phyloP scores from a whole-genome alignment of 2,888 invertebrate species.

The Drosophila nr. perissopoda region DNA sequence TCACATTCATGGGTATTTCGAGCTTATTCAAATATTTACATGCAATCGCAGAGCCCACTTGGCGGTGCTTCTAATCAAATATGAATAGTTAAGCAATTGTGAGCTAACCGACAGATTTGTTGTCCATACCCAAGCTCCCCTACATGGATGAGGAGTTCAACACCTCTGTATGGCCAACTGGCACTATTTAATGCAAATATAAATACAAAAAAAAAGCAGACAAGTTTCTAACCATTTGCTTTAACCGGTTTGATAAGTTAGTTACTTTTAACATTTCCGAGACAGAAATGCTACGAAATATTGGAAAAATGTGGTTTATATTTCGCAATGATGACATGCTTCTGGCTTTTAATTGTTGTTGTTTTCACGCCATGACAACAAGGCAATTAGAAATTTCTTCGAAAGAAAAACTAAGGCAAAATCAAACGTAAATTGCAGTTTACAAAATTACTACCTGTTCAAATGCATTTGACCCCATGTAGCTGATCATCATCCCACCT shows the following conservation, averaged over 20 bases:
- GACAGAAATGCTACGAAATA: slow-evolving; percentile 9
- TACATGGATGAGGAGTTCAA: slow-evolving; percentile 19
- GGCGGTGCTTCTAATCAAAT: slow-evolving; percentile 25
- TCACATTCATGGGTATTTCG: slow-evolving; percentile 9
- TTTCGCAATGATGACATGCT: slow-evolving; percentile 30
- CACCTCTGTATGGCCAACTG: slow-evolving; percentile 11
- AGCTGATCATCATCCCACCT: neutral
- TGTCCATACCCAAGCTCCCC: neutral
- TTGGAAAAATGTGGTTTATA: slow-evolving; percentile 31
- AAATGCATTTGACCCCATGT: slow-evolving; percentile 35
- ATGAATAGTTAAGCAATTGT: slow-evolving; percentile 18
- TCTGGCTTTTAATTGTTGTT: neutral
- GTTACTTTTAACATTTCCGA: slow-evolving; percentile 24
- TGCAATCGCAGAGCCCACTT: neutral
- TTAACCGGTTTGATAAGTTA: slow-evolving; percentile 51
- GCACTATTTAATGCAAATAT: slow-evolving; percentile 18
- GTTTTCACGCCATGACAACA: neutral
- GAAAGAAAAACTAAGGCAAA: neutral
- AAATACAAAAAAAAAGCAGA: slow-evolving; percentile 4
- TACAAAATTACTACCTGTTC: slow-evolving; percentile 7
- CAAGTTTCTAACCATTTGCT: slow-evolving; percentile 28
- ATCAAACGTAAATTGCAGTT: neutral
- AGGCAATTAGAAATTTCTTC: slow-evolving; percentile 5
- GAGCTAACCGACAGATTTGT: slow-evolving; percentile 1
- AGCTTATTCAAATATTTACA: slow-evolving; percentile 4